Conservation (phyloP, 2,113 vertebrate species). For the Scomber japonicus region DNA sequence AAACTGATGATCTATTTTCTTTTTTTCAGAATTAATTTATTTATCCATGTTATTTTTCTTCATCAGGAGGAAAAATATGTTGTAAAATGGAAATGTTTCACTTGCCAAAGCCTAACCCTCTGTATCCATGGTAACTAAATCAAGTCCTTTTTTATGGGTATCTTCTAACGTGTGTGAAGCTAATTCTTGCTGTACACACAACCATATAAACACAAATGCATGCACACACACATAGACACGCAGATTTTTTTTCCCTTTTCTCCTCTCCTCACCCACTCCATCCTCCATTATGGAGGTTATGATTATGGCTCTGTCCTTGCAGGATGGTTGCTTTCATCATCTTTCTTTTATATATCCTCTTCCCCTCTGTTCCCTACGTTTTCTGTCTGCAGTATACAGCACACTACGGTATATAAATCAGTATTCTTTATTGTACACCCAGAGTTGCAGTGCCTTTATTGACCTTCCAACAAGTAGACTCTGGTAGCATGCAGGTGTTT, state of each 20-base stretch:
- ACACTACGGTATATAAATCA: not conserved
- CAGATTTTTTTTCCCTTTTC: not conserved
- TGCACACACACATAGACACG: not conserved
- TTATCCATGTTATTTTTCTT: not conserved
- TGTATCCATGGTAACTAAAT: constrained; percentile 77
- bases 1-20: not conserved
- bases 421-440: not conserved
- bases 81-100: constrained; percentile 36
- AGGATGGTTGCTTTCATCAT: not conserved
- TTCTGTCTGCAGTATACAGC: constrained; percentile 3
- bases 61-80: constrained; percentile 3
- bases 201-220: not conserved
- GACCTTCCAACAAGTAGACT: not conserved
- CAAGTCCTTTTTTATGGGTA: constrained; percentile 50
- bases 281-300: constrained; percentile 6
- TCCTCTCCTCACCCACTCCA: constrained; percentile 15
- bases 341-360: not conserved
- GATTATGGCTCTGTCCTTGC: not conserved
- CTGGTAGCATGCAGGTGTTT: not conserved
- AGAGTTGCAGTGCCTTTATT: not conserved
- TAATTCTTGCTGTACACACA: constrained; percentile 29
- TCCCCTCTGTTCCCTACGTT: not conserved
- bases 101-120: constrained; percentile 48
- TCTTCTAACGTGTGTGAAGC: constrained; percentile 53
- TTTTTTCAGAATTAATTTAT: constrained; percentile 3